These are phyloP conservation scores for Sipha maydis DNA, from an alignment of 2,888 invertebrate genomes.

Conservation along the genomic window DNA sequence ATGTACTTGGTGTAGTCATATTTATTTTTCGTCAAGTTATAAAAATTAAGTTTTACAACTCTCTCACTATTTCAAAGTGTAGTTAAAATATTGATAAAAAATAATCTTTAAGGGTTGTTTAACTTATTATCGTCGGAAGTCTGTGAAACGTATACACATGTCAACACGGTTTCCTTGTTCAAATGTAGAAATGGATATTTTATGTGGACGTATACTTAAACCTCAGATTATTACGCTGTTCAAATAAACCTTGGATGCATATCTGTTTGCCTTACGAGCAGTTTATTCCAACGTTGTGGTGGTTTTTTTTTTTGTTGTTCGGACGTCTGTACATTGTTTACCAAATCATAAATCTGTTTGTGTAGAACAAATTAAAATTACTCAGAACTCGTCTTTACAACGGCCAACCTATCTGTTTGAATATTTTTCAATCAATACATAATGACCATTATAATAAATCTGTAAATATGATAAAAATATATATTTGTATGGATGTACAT, in stretches of 20 bases:
- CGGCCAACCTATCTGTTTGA: not conserved
- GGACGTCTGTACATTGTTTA: not conserved
- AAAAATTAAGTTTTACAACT: too few relatives aligned
- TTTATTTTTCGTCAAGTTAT: not conserved
- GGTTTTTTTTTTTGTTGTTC: not conserved
- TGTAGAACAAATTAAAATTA: not conserved
- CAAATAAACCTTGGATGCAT: constrained; percentile 6
- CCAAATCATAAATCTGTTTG: constrained; percentile 38
- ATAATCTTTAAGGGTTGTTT: constrained; percentile 25
- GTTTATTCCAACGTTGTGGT: not conserved
- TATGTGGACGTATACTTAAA: constrained; percentile 35
- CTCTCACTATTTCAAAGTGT: not conserved
- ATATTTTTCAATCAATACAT: not conserved
- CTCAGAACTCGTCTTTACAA: not conserved
- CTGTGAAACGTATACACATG: not conserved
- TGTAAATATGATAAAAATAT: not conserved
- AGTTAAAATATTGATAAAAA: not conserved
- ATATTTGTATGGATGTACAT: not conserved
- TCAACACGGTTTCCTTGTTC: not conserved
- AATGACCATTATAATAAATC: not conserved
- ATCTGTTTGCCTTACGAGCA: constrained; percentile 18
- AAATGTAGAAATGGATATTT: constrained; percentile 36
- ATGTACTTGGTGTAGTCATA: not conserved
- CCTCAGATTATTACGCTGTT: constrained; percentile 11
- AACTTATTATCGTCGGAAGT: constrained; percentile 1